phyloP scores from a whole-genome alignment of 1,140 invertebrate genomes.

The Panonychus citri region DNA sequence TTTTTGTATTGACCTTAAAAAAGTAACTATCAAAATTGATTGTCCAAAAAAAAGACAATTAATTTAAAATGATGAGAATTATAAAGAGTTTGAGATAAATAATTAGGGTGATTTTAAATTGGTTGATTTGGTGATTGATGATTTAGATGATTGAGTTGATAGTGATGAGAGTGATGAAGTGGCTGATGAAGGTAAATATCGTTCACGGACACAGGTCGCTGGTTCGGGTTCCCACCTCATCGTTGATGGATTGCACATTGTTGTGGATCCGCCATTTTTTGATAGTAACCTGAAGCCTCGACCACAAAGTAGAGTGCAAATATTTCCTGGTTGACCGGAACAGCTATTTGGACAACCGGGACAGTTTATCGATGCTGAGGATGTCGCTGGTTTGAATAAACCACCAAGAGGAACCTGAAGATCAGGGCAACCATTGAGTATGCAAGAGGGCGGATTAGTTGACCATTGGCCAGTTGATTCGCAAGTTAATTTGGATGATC shows the following conservation, averaged over 20 bases:
- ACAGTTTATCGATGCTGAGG: not conserved
- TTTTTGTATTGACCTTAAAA: too few relatives aligned
- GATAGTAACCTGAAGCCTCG: not conserved
- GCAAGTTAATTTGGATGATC: not conserved
- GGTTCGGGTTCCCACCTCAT: not conserved
- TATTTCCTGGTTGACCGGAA: not conserved
- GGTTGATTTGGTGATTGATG: too few relatives aligned
- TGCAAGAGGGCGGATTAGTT: slow-evolving; percentile 8
- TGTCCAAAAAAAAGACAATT: too few relatives aligned
- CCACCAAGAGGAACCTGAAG: not conserved
- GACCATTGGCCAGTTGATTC: not conserved
- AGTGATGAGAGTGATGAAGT: too few relatives aligned
- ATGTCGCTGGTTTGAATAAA: not conserved
- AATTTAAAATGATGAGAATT: too few relatives aligned
- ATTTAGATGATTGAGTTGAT: too few relatives aligned
- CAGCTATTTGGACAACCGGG: not conserved
- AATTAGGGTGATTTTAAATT: too few relatives aligned
- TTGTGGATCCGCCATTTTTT: not conserved
- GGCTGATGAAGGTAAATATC: too few relatives aligned
- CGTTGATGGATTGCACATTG: not conserved
- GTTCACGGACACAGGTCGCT: not conserved
- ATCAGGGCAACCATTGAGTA: not conserved
- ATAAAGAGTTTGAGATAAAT: too few relatives aligned
- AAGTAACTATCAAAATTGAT: too few relatives aligned
- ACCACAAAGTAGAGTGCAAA: not conserved